Percentiles rank a stretch among this genome's conserved stretches.
Evolutionary conservation across 2,113 vertebrate species (phyloP).

Genomic region (Piprites chloris): DNA sequence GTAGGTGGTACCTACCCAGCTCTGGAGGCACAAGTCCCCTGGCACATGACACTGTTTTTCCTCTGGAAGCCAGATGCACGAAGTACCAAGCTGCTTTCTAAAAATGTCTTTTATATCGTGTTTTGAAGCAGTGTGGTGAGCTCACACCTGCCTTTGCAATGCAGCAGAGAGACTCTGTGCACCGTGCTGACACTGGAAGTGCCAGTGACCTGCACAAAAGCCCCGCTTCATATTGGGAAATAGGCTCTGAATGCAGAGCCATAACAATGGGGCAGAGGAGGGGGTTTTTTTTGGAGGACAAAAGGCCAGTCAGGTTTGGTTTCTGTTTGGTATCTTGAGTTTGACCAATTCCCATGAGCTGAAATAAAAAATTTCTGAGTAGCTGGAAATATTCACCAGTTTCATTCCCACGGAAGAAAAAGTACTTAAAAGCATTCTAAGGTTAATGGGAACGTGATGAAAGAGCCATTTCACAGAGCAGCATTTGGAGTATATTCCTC

Average conservation of each 20-base stretch:
- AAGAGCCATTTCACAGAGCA: slow-evolving; percentile 8
- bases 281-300: background rate
- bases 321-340: background rate
- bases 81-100: background rate
- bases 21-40: background rate
- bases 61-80: background rate
- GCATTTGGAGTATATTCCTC: background rate
- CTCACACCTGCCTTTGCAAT: background rate
- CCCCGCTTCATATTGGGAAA: background rate
- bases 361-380: slow-evolving; percentile 17
- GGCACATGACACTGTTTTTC: background rate
- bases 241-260: background rate
- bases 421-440: slow-evolving; percentile 31
- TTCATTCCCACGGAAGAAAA: slow-evolving; percentile 1
- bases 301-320: background rate
- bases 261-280: background rate
- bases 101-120: background rate
- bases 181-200: rapidly evolving
- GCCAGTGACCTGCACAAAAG: background rate
- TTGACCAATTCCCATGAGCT: background rate
- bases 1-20: background rate
- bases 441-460: slow-evolving; percentile 26
- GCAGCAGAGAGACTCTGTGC: background rate
- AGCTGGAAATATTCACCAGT: slow-evolving; percentile 9
- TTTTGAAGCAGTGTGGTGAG: background rate